Base-by-base conservation (phyloP, 1,140 invertebrate genomes). In the Drosophila ogumai region DNA sequence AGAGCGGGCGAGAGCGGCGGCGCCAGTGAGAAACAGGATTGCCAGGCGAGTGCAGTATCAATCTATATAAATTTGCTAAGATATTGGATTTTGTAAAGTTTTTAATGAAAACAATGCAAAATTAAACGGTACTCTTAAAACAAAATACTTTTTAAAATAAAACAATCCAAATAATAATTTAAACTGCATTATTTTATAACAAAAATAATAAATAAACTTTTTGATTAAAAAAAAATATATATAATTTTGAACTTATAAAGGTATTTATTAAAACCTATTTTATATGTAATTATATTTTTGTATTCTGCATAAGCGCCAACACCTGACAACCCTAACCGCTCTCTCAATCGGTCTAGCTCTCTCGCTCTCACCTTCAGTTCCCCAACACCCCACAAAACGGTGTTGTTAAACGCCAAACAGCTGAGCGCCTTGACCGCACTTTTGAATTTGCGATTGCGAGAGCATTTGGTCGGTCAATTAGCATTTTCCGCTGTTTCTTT, bases 321-420 rank as follows among this genome's bases (percentile, higher is more conserved):
- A 28, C 49, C 4, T 74, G 79, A 43, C 79, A 81, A 15, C 79
- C 43, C 79, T 81, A 32, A 3, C 3, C 0, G 2, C 17, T 32
- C 63, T 54, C 9, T 55, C 10, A 38, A 25, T 17, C 44, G 25
- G n/a, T 10, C n/a, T 6, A 17, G 13, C 59, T 10, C n/a, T 65
- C 50, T 66, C 34, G 4, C 57, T 56, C 56, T 12, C 49, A 22
- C 44, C 15, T 10, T 17, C 28, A 17, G 19, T 12, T 19, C 31
- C 7, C 32, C 6, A 17, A 41, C 43, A 31, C n/a, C 28, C 12
- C 43, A 10, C 40, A 56, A 49, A 46, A 41, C 72, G 38, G 79
- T 80, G 82, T 67, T 88, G 76, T 40, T 80, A 77, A 80, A 74
- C 71, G 46, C 44, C 46, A 56, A 71, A 75, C 79, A 87, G 75